A percentile compares a stretch with the other conserved stretches of the same genome.
phyloP scores from a whole-genome alignment of 2,888 invertebrate genomes.

The Dorcus hopei region DNA sequence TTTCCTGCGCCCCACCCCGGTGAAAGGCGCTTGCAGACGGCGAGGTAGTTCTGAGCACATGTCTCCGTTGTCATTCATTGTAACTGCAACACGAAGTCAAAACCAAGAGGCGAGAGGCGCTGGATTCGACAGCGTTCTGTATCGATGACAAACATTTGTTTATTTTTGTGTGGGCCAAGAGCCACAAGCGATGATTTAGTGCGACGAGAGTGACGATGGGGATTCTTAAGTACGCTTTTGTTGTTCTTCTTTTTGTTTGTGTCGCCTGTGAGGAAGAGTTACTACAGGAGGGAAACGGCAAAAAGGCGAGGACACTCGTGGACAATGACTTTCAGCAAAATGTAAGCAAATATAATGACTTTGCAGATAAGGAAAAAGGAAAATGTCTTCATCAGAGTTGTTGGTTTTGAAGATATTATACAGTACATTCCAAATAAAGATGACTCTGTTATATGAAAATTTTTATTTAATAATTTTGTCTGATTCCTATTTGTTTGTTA shows the following conservation, averaged over 20 bases:
- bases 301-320: background rate
- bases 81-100: background rate
- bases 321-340: background rate
- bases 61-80: slow-evolving; percentile 4
- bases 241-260: background rate
- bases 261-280: background rate
- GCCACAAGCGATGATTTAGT: background rate
- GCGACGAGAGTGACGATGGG: background rate
- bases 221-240: background rate
- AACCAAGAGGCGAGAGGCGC: background rate
- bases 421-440: too few relatives aligned
- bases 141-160: background rate
- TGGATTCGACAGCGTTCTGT: too few relatives aligned
- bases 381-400: too few relatives aligned
- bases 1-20: slow-evolving; percentile 1
- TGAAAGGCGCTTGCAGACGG: slow-evolving; percentile 4
- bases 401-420: too few relatives aligned
- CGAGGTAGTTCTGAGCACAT: slow-evolving; percentile 3
- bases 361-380: too few relatives aligned
- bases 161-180: background rate
- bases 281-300: too few relatives aligned
- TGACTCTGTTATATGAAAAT: too few relatives aligned
- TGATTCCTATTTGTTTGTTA: too few relatives aligned
- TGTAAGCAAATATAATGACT: background rate
- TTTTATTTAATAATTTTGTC: too few relatives aligned